Conservation (phyloP, 1,140 invertebrate genomes). For the Listronotus bonariensis region DNA sequence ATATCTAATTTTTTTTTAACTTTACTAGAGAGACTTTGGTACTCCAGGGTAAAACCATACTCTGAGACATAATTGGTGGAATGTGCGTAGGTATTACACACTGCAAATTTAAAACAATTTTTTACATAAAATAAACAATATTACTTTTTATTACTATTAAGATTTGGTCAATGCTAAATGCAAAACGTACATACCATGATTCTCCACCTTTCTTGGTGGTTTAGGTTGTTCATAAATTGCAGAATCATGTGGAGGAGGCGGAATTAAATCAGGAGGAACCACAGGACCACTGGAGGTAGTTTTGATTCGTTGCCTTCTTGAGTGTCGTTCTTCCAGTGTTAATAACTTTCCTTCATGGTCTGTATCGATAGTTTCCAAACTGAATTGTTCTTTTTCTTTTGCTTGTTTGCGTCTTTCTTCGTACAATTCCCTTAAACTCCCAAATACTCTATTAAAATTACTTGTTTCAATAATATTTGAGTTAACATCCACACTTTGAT, state of each 20-base stretch:
- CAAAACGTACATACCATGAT: slow-evolving; percentile 36
- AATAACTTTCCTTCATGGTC: slow-evolving; percentile 59
- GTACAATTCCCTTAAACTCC: slow-evolving; percentile 74
- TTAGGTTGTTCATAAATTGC: slow-evolving; percentile 66
- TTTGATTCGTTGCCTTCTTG: slow-evolving; percentile 66
- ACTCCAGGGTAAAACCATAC: no score
- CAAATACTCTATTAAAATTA: slow-evolving; percentile 60
- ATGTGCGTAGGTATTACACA: no score
- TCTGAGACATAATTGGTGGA: no score
- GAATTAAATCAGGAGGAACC: slow-evolving; percentile 68
- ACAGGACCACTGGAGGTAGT: slow-evolving; percentile 56
- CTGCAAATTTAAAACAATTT: no score
- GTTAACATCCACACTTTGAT: slow-evolving; percentile 47
- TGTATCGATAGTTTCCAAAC: slow-evolving; percentile 42
- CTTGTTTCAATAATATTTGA: slow-evolving; percentile 18
- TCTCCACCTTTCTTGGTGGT: slow-evolving; percentile 60
- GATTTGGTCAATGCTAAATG: no score
- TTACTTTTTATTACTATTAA: no score
- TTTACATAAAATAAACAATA: no score
- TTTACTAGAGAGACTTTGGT: no score
- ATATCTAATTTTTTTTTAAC: no score
- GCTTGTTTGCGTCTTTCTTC: slow-evolving; percentile 60
- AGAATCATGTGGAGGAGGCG: slow-evolving; percentile 60
- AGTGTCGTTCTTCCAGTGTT: slow-evolving; percentile 69
- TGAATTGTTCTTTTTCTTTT: slow-evolving; percentile 49